These are phyloP conservation scores for Chrysolina oricalcia DNA, from an alignment of 2,888 invertebrate genomes.

Conservation along the genomic window DNA sequence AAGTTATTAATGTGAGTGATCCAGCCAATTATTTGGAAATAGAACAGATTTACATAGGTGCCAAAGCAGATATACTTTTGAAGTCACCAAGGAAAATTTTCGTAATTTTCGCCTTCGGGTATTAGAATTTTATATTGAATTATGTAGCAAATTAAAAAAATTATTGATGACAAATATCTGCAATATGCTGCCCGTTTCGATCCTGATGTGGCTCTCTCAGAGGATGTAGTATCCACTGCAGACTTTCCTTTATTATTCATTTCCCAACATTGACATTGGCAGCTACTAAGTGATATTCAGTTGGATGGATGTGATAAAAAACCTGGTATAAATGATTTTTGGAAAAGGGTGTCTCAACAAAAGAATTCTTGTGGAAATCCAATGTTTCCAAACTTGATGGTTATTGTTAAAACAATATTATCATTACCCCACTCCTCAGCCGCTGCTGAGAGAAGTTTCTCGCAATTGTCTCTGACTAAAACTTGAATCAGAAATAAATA, in stretches of 20 bases:
- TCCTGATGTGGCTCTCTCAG: constrained; percentile 5
- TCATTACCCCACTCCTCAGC: background rate
- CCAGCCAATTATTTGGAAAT: constrained; percentile 12
- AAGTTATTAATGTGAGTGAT: constrained; percentile 16
- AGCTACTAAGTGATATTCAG: constrained; percentile 27
- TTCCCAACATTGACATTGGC: constrained; percentile 38
- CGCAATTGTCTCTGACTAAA: background rate
- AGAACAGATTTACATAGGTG: constrained; percentile 29
- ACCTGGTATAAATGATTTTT: background rate
- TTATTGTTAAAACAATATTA: background rate
- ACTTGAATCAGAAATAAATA: background rate
- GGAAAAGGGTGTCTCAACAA: background rate
- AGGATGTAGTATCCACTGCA: constrained; percentile 25
- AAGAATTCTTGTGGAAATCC: background rate
- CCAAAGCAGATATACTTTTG: constrained; percentile 24
- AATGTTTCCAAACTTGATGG: background rate
- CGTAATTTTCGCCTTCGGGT: constrained; percentile 23
- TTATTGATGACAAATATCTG: constrained; percentile 32
- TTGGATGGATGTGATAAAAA: background rate
- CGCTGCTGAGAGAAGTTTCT: background rate
- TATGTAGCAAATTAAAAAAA: constrained; percentile 33
- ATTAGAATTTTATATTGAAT: constrained; percentile 36
- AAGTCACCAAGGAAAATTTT: constrained; percentile 11
- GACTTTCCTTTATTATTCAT: constrained; percentile 37
- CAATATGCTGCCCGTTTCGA: constrained; percentile 32